A percentile compares a stretch with the other conserved stretches of the same genome.
phyloP scores from a whole-genome alignment of 2,888 invertebrate species.

The Pheosia gnoma region DNA sequence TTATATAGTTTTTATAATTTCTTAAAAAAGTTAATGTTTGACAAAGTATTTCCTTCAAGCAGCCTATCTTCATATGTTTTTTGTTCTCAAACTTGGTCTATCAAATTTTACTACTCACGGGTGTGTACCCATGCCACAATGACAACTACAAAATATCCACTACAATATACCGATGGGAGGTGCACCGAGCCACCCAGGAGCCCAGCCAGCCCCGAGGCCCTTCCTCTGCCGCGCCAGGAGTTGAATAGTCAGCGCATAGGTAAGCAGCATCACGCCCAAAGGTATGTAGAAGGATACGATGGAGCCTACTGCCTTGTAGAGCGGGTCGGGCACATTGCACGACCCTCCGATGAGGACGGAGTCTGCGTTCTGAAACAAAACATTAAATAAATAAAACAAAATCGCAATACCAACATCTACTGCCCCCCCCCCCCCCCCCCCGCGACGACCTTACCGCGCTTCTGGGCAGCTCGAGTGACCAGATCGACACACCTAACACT shows the following conservation, averaged over 20 bases:
- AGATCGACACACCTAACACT: too few species aligned
- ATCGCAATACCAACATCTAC: too few species aligned
- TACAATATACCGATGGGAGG: constrained; percentile 78
- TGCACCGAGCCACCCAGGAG: constrained; percentile 89
- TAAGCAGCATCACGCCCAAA: constrained; percentile 95
- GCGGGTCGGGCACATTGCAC: constrained; percentile 94
- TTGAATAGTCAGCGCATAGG: constrained; percentile 96
- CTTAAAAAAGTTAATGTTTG: too few species aligned
- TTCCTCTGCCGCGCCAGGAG: constrained; percentile 93
- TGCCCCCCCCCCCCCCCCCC: too few species aligned
- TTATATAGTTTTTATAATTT: too few species aligned
- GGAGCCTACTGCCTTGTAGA: constrained; percentile 96
- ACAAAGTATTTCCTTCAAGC: too few species aligned
- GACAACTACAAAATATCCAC: not conserved
- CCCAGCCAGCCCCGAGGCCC: constrained; percentile 88
- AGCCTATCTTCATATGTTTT: too few species aligned
- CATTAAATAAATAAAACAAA: too few species aligned
- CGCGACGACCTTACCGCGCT: too few species aligned
- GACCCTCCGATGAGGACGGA: constrained; percentile 92
- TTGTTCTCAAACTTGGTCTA: too few species aligned
- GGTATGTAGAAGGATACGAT: constrained; percentile 98
- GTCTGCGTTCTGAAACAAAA: constrained; percentile 88
- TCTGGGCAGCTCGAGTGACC: too few species aligned
- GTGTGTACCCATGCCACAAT: not conserved
- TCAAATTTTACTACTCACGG: not conserved